Base-by-base conservation (phyloP, 2,113 vertebrate species). In the Sinocyclocheilus maitianheensis region DNA sequence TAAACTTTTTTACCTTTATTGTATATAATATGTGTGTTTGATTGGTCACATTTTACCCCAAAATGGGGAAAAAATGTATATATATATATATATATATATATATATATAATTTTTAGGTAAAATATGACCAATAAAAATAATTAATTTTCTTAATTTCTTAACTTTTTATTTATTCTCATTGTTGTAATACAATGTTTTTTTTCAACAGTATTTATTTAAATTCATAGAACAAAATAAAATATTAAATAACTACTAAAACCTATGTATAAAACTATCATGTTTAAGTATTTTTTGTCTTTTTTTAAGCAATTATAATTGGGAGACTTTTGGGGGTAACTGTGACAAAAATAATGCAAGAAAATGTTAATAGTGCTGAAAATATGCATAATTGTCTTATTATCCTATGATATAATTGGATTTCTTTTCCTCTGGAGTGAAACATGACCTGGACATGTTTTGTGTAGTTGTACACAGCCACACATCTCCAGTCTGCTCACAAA, bases 401-500 rank as follows among this genome's bases (percentile, higher is more conserved):
- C 67, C 3, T 20, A 37, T 20, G 9, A 37, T 71, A 71, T 9
- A 10, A 72, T 40, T 40, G 0, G 34, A 0, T 4, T 40, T 10
- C 9, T 37, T 71, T 71, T 20, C 8, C 14, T 18, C 30, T 71
- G 67, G 16, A 10, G 30, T 67, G 26, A 67, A 30, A 67, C 16
- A 67, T 30, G 63, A 22, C 18, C 69, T 12, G 16, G 18, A 22
- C 34, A 22, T 4, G 4, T 72, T 72, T 72, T 18, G 24, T 22
- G 18, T 34, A 53, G 24, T 51, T 63, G 26, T 51, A 6, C 20
- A 77, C 60, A 22, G 34, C 9, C 34, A 30, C 77, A 72, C 71
- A 77, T 22, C 51, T 80, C 84, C 63, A 60, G 60, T 79, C 65
- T 74, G 26, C 4, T 22, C 34, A 80, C 65, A 81, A 48, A 67